Evolutionary conservation across 2,113 vertebrate species (phyloP).

Genomic region (Laticauda colubrina): DNA sequence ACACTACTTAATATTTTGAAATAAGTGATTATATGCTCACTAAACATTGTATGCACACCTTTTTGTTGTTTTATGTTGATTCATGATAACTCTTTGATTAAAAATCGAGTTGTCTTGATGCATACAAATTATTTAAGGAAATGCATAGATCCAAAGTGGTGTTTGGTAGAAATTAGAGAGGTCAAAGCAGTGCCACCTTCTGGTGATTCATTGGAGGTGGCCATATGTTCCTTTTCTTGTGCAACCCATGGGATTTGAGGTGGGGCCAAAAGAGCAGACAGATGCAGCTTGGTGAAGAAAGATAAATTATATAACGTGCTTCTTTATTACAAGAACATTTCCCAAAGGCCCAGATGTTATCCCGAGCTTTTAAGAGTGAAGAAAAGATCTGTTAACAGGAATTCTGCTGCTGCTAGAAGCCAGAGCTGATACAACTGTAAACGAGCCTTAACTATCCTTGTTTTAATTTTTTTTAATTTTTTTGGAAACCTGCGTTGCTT

Average conservation of each 20-base stretch:
- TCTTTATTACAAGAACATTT: slow-evolving; percentile 63
- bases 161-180: slow-evolving; percentile 11
- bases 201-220: slow-evolving; percentile 49
- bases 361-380: slow-evolving; percentile 65
- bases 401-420: slow-evolving; percentile 54
- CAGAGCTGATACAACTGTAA: slow-evolving; percentile 57
- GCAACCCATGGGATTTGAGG: slow-evolving; percentile 40
- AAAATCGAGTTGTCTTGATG: neutral
- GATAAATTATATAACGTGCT: slow-evolving; percentile 65
- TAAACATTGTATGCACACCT: neutral
- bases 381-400: slow-evolving; percentile 72
- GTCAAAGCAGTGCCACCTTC: slow-evolving; percentile 64
- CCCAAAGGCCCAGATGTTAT: slow-evolving; percentile 71
- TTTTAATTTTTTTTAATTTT: no score
- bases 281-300: slow-evolving; percentile 66
- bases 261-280: slow-evolving; percentile 61
- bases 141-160: neutral
- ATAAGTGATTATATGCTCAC: neutral
- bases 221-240: slow-evolving; percentile 37
- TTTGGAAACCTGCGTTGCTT: no score
- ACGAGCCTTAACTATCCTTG: slow-evolving; percentile 30
- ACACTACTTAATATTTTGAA: neutral
- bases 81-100: neutral
- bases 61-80: neutral
- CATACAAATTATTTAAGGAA: neutral